phyloP scores from a whole-genome alignment of 2,113 vertebrate genomes.

The Paramisgurnus dabryanus region DNA sequence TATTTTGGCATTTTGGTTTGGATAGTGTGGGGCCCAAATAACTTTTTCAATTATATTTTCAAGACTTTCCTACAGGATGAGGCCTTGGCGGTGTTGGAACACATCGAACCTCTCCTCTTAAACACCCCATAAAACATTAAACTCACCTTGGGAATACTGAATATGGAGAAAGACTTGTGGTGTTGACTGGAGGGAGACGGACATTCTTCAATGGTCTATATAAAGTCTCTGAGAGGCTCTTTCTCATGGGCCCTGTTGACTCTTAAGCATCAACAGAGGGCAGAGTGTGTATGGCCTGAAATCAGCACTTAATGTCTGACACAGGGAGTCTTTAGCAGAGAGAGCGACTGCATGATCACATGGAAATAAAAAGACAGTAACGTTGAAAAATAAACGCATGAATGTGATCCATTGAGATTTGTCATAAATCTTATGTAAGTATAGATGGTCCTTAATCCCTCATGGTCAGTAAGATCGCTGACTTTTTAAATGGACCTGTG shows the following conservation, averaged over 20 bases:
- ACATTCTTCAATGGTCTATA: slow-evolving; percentile 72
- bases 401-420: too few species aligned
- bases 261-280: slow-evolving; percentile 69
- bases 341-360: slow-evolving; percentile 19
- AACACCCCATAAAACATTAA: slow-evolving; percentile 71
- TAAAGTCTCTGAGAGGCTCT: slow-evolving; percentile 63
- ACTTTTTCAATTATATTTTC: background rate
- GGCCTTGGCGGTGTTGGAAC: background rate
- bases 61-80: background rate
- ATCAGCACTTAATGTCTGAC: slow-evolving; percentile 35
- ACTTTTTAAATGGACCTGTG: background rate
- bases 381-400: too few species aligned
- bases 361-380: slow-evolving; percentile 9
- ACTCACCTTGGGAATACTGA: slow-evolving; percentile 71
- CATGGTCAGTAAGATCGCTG: slow-evolving; percentile 18
- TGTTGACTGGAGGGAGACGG: slow-evolving; percentile 70
- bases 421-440: background rate
- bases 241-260: slow-evolving; percentile 64
- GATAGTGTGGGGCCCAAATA: background rate
- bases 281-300: slow-evolving; percentile 20
- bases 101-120: slow-evolving; percentile 52
- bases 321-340: background rate
- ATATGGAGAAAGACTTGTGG: slow-evolving; percentile 63
- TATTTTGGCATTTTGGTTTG: too few species aligned
- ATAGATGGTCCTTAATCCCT: slow-evolving; percentile 10